phyloP scores from a whole-genome alignment of 1,140 invertebrate species.

The Drosophila navojoa region DNA sequence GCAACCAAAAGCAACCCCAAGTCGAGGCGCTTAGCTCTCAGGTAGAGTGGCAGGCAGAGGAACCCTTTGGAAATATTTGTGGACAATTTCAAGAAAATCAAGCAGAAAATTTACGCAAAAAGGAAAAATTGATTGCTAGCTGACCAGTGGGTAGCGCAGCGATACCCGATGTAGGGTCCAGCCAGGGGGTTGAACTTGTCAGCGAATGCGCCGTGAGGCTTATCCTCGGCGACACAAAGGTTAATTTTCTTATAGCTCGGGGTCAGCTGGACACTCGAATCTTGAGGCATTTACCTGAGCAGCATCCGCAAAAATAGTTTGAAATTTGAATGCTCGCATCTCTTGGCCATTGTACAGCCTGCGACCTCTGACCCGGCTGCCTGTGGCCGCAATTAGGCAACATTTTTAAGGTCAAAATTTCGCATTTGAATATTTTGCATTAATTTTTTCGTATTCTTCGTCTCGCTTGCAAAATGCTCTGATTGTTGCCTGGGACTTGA shows the following conservation, averaged over 20 bases:
- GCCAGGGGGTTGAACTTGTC: constrained; percentile 64
- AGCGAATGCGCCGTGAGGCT: constrained; percentile 20
- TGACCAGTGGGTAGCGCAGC: constrained; percentile 33
- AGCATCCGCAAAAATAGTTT: constrained; percentile 25
- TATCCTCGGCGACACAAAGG: constrained; percentile 44
- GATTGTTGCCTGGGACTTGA: constrained; percentile 15
- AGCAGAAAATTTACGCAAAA: constrained; percentile 71
- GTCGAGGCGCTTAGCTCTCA: constrained; percentile 26
- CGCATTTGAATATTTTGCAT: constrained; percentile 69
- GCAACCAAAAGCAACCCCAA: constrained; percentile 58
- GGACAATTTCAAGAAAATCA: constrained; percentile 68
- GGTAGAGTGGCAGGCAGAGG: constrained; percentile 32
- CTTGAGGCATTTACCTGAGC: constrained; percentile 48
- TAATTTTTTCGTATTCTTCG: constrained; percentile 40
- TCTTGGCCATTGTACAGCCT: constrained; percentile 40
- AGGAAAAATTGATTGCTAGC: constrained; percentile 49
- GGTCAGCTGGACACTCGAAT: constrained; percentile 63
- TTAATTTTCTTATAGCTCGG: constrained; percentile 59
- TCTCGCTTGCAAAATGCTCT: constrained; percentile 8
- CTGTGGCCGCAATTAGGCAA: constrained; percentile 69
- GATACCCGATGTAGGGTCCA: constrained; percentile 4
- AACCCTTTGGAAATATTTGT: constrained; percentile 65
- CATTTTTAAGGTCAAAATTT: constrained; percentile 64
- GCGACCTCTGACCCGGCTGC: constrained; percentile 60
- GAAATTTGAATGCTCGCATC: constrained; percentile 27